Evolutionary conservation across 2,113 vertebrate species (phyloP).

Genomic region (Trematocara variabile): DNA sequence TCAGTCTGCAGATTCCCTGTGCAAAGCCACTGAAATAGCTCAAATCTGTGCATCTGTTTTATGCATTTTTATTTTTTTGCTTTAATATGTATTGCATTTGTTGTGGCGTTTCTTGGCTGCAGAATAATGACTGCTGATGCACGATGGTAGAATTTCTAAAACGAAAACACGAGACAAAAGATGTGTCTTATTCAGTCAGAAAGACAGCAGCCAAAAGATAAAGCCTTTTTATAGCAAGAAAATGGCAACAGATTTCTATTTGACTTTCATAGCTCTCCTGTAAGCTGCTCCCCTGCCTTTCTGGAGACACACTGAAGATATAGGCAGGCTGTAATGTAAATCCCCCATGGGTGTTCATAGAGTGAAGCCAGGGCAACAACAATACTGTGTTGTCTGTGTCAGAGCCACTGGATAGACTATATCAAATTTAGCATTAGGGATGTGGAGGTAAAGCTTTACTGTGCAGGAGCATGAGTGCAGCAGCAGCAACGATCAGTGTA

Average conservation of each 20-base stretch:
- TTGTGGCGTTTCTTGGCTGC: not conserved
- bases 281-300: slow-evolving; percentile 2
- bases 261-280: not conserved
- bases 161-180: not conserved
- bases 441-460: not conserved
- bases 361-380: slow-evolving; percentile 14
- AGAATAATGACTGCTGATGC: not conserved
- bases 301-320: slow-evolving; percentile 9
- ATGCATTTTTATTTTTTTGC: no score
- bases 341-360: slow-evolving; percentile 24
- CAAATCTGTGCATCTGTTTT: not conserved
- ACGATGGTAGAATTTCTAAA: not conserved
- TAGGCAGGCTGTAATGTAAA: slow-evolving; percentile 27
- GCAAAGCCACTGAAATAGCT: not conserved
- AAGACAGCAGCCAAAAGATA: not conserved
- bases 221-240: not conserved
- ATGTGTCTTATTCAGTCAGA: not conserved
- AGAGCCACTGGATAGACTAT: slow-evolving; percentile 3
- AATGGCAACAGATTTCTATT: not conserved
- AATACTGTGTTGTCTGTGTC: slow-evolving; percentile 8
- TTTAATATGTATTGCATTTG: not conserved
- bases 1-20: not conserved
- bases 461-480: not conserved
- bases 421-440: slow-evolving; percentile 20
- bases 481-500: not conserved